These are phyloP conservation scores for Mugil cephalus DNA, from an alignment of 2,113 vertebrate species.

Conservation along the genomic window DNA sequence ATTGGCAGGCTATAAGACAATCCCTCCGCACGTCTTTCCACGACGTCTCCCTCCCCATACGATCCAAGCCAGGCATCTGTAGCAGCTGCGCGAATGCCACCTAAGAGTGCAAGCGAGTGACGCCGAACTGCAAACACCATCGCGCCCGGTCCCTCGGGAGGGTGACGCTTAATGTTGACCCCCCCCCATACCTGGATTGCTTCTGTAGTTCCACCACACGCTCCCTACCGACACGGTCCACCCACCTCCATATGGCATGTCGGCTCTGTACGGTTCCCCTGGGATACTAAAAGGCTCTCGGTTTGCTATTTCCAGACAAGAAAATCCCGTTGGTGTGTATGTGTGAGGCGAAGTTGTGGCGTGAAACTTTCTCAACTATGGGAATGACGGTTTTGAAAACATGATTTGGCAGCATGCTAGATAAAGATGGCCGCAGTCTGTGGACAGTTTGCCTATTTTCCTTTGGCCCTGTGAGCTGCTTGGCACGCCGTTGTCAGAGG, in stretches of 20 bases:
- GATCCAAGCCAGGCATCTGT: conserved; percentile 34
- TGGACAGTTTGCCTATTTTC: conserved; percentile 17
- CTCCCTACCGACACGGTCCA: conserved; percentile 55
- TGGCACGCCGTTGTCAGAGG: conserved; percentile 29
- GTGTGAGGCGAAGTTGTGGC: conserved; percentile 27
- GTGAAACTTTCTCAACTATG: conserved; percentile 26
- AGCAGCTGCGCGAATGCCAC: conserved; percentile 36
- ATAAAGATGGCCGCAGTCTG: conserved; percentile 20
- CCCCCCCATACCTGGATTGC: conserved; percentile 51
- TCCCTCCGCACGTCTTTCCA: conserved; percentile 25
- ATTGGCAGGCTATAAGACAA: conserved; percentile 19
- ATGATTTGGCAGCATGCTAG: conserved; percentile 30
- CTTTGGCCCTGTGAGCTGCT: conserved; percentile 9
- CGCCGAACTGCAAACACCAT: conserved; percentile 41
- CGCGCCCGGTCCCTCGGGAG: conserved; percentile 34
- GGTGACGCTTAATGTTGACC: conserved; percentile 42
- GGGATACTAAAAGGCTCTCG: conserved; percentile 35
- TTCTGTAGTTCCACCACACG: conserved; percentile 42
- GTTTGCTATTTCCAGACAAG: conserved; percentile 56
- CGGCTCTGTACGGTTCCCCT: conserved; percentile 40
- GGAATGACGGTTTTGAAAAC: conserved; percentile 31
- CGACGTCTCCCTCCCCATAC: conserved; percentile 34
- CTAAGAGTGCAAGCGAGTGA: conserved; percentile 1
- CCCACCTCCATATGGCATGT: conserved; percentile 75
- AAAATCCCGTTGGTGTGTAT: conserved; percentile 40